phyloP scores from a whole-genome alignment of 1,140 invertebrate species.

The Euura saliciscinereae region DNA sequence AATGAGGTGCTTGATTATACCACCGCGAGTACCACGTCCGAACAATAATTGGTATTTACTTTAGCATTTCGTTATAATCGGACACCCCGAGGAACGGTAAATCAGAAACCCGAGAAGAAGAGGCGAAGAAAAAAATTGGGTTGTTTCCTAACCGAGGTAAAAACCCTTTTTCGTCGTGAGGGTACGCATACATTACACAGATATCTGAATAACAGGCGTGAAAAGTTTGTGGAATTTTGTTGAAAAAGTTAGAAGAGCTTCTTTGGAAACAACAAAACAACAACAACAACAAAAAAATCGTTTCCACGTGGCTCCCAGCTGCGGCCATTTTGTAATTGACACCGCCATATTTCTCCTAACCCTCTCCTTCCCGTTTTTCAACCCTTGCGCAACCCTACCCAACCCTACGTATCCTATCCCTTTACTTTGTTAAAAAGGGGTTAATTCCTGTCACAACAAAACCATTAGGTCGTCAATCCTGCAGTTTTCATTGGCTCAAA shows the following conservation, averaged over 20 bases:
- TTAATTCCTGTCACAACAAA: slow-evolving; percentile 7
- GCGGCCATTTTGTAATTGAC: slow-evolving; percentile 2
- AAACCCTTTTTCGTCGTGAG: neutral
- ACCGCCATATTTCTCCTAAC: neutral
- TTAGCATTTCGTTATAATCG: neutral
- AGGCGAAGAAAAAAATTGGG: neutral
- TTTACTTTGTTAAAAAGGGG: neutral
- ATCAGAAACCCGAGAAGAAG: neutral
- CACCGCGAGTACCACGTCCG: neutral
- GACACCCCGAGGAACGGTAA: neutral
- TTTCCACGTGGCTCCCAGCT: neutral
- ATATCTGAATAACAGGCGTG: neutral
- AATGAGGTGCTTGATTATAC: neutral
- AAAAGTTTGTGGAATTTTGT: neutral
- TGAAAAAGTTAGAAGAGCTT: too few species aligned
- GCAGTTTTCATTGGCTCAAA: neutral
- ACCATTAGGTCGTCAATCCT: neutral
- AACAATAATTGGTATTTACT: neutral
- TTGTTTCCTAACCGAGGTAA: neutral
- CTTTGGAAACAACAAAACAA: neutral
- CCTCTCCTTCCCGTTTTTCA: neutral
- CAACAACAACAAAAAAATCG: neutral
- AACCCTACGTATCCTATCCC: neutral
- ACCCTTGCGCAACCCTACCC: neutral
- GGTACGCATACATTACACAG: too few species aligned